Percentiles rank a stretch among this genome's conserved stretches.
Conservation (phyloP, 2,888 invertebrate genomes). For the Drosophila mimetica region DNA sequence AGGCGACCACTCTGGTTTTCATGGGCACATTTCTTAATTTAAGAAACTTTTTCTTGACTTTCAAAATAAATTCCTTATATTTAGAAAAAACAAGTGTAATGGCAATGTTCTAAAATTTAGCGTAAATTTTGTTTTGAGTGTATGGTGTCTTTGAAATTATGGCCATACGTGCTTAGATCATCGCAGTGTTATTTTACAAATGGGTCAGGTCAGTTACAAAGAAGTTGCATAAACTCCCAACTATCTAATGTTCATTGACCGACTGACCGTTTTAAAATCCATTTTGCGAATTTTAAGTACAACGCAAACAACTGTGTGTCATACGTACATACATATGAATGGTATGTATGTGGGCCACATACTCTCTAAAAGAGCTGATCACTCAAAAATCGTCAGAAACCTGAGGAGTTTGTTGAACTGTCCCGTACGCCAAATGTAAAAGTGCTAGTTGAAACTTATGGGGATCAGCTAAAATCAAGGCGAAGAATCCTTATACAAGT, state of each 20-base stretch:
- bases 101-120: too few species aligned
- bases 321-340: not conserved
- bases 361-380: conserved; percentile 14
- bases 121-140: too few species aligned
- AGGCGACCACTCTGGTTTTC: too few species aligned
- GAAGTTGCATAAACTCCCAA: conserved; percentile 21
- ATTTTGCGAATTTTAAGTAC: conserved; percentile 12
- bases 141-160: too few species aligned
- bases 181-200: too few species aligned
- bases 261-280: conserved; percentile 57
- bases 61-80: too few species aligned
- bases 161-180: too few species aligned
- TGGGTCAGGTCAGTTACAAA: conserved; percentile 47
- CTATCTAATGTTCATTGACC: conserved; percentile 58
- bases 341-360: too few species aligned
- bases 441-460: conserved; percentile 43
- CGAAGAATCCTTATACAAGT: not conserved
- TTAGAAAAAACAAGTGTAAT: too few species aligned
- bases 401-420: conserved; percentile 76
- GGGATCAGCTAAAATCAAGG: conserved; percentile 54
- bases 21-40: too few species aligned
- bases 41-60: too few species aligned
- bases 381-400: not conserved
- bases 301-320: not conserved
- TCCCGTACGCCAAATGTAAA: conserved; percentile 36